These are phyloP conservation scores for Lates japonicus DNA, from an alignment of 2,797 vertebrate species.

Conservation along the genomic window DNA sequence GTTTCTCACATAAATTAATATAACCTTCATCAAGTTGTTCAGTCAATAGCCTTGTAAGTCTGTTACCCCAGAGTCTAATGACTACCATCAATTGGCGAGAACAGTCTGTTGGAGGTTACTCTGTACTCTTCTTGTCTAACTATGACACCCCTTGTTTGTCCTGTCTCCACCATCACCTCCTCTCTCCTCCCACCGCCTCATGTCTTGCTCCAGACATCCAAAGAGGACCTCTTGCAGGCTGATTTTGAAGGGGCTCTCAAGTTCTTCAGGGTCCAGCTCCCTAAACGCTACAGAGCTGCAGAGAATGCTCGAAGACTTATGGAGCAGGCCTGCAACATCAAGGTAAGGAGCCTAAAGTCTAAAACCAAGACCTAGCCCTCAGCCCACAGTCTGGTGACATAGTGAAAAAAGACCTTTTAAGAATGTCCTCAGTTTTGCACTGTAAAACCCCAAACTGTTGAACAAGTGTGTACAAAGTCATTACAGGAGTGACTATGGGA, in stretches of 20 bases:
- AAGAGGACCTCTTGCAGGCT: constrained; percentile 97
- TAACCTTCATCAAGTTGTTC: neutral
- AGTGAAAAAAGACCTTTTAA: neutral
- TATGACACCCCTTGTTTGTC: neutral
- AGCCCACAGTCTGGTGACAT: neutral
- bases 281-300: constrained; percentile 97
- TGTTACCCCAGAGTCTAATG: neutral
- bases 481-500: neutral
- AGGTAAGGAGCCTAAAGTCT: constrained; percentile 85
- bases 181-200: constrained; percentile 23
- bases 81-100: neutral
- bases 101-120: neutral
- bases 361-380: neutral
- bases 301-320: constrained; percentile 97
- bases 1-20: neutral
- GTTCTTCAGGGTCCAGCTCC: constrained; percentile 98
- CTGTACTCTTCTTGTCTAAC: neutral
- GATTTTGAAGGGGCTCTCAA: constrained; percentile 99
- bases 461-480: neutral
- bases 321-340: constrained; percentile 99
- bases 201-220: constrained; percentile 90
- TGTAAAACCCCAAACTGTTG: rapidly evolving
- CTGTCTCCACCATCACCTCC: constrained; percentile 11
- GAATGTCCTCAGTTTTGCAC: neutral
- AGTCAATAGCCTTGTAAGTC: neutral